Conservation (phyloP, 2,113 vertebrate species). For the Anas platyrhynchos region DNA sequence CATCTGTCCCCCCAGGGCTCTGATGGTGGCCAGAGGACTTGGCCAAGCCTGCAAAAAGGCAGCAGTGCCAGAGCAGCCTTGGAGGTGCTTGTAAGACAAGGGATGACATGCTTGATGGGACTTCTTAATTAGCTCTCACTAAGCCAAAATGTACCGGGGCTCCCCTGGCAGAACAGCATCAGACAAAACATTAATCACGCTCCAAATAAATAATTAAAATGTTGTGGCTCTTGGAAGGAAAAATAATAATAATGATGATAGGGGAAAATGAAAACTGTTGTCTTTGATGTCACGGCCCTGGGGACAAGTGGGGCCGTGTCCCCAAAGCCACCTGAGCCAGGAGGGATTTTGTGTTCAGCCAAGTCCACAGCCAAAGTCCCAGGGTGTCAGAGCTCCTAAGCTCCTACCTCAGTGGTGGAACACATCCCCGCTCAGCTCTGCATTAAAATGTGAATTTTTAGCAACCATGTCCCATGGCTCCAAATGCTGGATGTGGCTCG, state of each 20-base stretch:
- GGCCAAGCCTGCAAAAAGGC: accelerated
- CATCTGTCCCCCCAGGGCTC: not conserved
- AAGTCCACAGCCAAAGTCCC: not conserved
- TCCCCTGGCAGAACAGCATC: not conserved
- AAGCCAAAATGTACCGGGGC: constrained; percentile 9
- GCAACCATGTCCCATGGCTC: no score
- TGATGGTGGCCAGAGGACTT: accelerated
- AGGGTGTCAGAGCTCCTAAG: not conserved
- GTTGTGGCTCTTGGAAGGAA: not conserved
- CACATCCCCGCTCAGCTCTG: not conserved
- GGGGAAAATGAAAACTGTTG: not conserved
- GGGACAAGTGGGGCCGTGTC: not conserved
- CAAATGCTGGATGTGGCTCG: accelerated
- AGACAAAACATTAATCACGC: constrained; percentile 46
- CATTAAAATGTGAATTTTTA: accelerated
- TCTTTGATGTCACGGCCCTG: not conserved
- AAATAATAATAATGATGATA: no score
- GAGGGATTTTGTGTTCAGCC: accelerated
- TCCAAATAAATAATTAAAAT: constrained; percentile 75
- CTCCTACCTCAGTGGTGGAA: not conserved
- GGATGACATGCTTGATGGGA: constrained; percentile 51
- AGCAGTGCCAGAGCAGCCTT: not conserved
- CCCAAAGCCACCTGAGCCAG: not conserved
- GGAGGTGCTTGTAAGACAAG: constrained; percentile 56
- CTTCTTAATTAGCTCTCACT: constrained; percentile 48